A percentile compares a stretch with the other conserved stretches of the same genome.
Conservation (phyloP, 2,888 invertebrate genomes). For the Lasioglossum malachurum region DNA sequence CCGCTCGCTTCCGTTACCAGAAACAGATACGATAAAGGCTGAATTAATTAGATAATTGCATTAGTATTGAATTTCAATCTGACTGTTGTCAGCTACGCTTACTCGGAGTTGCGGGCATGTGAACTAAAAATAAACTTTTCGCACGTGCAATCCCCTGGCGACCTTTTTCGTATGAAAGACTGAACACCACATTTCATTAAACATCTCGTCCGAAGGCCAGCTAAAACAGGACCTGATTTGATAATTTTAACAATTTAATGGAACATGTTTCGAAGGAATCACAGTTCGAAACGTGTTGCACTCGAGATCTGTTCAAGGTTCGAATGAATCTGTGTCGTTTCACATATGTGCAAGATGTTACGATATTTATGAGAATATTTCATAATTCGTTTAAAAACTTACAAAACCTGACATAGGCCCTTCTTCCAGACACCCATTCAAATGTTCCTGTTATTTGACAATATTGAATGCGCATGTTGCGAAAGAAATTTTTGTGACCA, state of each 20-base stretch:
- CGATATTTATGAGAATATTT: neutral
- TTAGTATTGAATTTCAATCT: neutral
- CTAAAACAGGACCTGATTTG: conserved; percentile 41
- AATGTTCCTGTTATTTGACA: neutral
- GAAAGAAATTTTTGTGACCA: no score
- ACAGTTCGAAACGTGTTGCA: neutral
- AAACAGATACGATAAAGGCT: neutral
- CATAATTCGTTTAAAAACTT: neutral
- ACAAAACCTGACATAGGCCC: no score
- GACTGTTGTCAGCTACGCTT: neutral
- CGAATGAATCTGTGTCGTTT: neutral
- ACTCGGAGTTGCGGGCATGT: neutral
- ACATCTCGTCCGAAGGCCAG: conserved; percentile 43
- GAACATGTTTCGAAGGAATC: conserved; percentile 11
- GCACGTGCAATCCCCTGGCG: conserved; percentile 36
- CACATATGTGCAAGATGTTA: neutral
- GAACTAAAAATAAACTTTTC: conserved; percentile 26
- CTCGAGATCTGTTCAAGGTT: neutral
- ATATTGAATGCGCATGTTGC: neutral
- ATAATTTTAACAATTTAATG: conserved; percentile 35
- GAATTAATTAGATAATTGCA: neutral
- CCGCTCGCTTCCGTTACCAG: neutral
- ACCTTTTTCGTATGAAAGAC: conserved; percentile 51
- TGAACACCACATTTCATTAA: conserved; percentile 47
- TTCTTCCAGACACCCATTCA: no score